Conservation (phyloP, 2,888 invertebrate species). For the Harpalus rufipes region DNA sequence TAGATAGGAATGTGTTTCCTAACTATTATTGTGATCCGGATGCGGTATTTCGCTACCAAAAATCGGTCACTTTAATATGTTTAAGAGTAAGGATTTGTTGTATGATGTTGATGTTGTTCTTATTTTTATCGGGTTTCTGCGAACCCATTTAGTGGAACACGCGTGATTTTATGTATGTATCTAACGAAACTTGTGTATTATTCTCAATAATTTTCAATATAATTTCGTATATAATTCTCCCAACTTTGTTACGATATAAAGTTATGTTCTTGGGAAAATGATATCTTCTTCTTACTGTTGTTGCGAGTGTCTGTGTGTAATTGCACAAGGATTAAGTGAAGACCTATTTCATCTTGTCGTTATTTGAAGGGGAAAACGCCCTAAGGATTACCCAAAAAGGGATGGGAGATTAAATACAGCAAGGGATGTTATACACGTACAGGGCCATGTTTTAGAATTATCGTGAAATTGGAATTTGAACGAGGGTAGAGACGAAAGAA, state of each 20-base stretch:
- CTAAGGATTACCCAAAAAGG: constrained; percentile 6
- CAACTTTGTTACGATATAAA: background rate
- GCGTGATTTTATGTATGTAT: too few species aligned
- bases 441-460: constrained; percentile 15
- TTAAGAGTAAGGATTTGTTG: too few species aligned
- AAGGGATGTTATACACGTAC: background rate
- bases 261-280: background rate
- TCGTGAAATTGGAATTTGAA: constrained; percentile 29
- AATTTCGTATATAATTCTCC: too few species aligned
- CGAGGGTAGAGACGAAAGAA: background rate
- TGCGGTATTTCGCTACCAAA: too few species aligned
- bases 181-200: too few species aligned
- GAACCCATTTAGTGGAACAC: too few species aligned
- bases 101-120: too few species aligned
- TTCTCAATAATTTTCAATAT: too few species aligned
- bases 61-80: too few species aligned
- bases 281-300: background rate
- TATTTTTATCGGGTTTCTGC: too few species aligned
- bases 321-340: constrained; percentile 33
- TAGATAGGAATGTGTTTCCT: too few species aligned
- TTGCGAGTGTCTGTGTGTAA: background rate
- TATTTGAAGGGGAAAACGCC: constrained; percentile 10
- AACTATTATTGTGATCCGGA: too few species aligned
- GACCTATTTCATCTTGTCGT: background rate
- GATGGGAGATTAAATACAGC: constrained; percentile 9